Evolutionary conservation across 2,888 invertebrate genomes (phyloP).

Genomic region (Nymphalis polychloros): DNA sequence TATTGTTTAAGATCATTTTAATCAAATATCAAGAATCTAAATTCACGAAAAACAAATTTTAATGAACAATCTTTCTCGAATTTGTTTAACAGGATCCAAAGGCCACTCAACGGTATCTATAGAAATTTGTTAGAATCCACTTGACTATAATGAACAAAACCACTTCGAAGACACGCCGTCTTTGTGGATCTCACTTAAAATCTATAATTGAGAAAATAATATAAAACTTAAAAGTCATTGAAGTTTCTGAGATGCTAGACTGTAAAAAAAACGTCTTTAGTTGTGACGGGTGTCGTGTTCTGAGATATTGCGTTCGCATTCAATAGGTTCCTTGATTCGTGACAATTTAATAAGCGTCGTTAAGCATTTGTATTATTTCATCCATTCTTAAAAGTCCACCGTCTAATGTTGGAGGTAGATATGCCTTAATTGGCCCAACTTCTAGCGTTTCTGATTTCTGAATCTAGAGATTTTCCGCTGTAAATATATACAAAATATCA

Average conservation of each 20-base stretch:
- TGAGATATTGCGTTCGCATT: no score
- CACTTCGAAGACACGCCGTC: background rate
- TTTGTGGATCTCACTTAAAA: background rate
- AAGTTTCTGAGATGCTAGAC: background rate
- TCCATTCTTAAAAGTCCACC: no score
- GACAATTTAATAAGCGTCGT: no score
- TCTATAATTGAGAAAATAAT: slow-evolving; percentile 3
- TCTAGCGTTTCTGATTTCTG: no score
- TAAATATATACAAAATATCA: no score
- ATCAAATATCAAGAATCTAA: background rate
- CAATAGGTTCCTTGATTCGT: no score
- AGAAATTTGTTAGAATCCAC: slow-evolving; percentile 11
- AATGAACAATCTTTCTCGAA: slow-evolving; percentile 11
- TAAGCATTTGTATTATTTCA: no score
- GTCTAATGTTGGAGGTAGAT: no score
- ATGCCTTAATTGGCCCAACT: no score
- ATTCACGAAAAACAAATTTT: background rate
- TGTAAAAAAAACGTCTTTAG: background rate
- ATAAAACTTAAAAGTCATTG: background rate
- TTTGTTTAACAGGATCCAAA: slow-evolving; percentile 14
- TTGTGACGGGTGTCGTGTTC: background rate
- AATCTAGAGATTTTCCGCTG: no score
- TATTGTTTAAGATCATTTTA: no score
- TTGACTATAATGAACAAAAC: slow-evolving; percentile 21
- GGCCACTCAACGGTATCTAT: slow-evolving; percentile 13